Conservation (phyloP, 1,140 invertebrate genomes). For the Calliphora vicina region DNA sequence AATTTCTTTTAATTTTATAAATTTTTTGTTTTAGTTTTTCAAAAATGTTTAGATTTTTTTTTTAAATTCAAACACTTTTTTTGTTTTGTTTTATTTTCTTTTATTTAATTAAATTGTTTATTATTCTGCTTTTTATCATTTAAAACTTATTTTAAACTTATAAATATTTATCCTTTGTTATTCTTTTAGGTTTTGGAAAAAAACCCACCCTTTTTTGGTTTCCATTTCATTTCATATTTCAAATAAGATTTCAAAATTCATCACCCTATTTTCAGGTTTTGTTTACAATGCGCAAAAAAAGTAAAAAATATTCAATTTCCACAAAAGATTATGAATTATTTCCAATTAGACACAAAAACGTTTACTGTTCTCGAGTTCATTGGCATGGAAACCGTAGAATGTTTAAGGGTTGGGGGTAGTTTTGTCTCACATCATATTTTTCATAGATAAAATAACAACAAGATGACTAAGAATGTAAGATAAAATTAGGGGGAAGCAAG, state of each 20-base stretch:
- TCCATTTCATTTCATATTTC: not conserved
- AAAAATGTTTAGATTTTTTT: not conserved
- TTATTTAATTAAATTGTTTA: too few species aligned
- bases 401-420: not conserved
- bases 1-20: too few species aligned
- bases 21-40: not conserved
- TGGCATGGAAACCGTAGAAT: not conserved
- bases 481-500: not conserved
- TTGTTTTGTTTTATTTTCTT: not conserved
- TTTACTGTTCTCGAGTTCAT: not conserved
- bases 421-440: not conserved
- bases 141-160: too few species aligned
- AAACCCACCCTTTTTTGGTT: too few species aligned
- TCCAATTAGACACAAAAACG: not conserved
- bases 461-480: not conserved
- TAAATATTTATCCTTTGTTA: too few species aligned
- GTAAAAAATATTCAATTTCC: not conserved
- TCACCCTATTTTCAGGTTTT: not conserved
- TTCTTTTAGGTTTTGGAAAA: too few species aligned
- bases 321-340: not conserved
- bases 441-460: not conserved
- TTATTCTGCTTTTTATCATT: too few species aligned
- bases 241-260: not conserved
- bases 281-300: not conserved
- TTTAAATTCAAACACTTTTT: not conserved